These are phyloP conservation scores for Crotalus viridis DNA, from an alignment of 2,113 vertebrate genomes.

Conservation along the genomic window DNA sequence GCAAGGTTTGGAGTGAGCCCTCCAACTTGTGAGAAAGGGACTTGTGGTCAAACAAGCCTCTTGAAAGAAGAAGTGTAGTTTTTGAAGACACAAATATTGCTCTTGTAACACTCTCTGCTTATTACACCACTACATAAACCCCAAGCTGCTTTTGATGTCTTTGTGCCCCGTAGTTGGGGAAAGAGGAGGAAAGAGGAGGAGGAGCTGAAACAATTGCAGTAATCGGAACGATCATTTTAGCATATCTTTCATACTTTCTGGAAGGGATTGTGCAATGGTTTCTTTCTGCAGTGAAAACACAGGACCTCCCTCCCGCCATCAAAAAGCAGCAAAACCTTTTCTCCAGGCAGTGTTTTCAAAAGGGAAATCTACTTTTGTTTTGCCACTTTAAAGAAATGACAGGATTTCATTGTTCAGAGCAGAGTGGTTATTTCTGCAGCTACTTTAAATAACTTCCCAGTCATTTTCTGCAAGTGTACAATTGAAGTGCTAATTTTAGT, in stretches of 20 bases:
- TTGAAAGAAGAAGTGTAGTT: background rate
- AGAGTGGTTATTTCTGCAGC: constrained; percentile 44
- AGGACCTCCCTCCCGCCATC: background rate
- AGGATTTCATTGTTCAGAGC: constrained; percentile 60
- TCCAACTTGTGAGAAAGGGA: fast-evolving
- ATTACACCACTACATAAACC: background rate
- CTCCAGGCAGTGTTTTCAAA: constrained; percentile 20
- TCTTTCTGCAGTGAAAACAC: constrained; percentile 22
- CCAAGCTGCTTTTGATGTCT: background rate
- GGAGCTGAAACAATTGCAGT: constrained; percentile 61
- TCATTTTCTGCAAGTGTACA: constrained; percentile 25
- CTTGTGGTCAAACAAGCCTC: background rate
- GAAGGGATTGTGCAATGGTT: constrained; percentile 68
- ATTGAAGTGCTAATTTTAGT: constrained; percentile 1
- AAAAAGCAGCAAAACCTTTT: background rate
- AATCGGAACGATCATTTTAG: constrained; percentile 61
- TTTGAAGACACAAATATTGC: background rate
- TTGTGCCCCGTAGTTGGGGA: constrained; percentile 16
- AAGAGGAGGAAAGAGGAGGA: constrained; percentile 64
- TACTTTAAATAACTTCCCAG: constrained; percentile 27
- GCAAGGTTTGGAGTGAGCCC: background rate
- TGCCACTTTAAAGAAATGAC: background rate
- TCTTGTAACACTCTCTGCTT: background rate
- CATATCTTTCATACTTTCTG: constrained; percentile 68
- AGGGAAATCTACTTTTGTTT: constrained; percentile 45